phyloP scores from a whole-genome alignment of 35 echinoderm and acorn worm species.

The Lytechinus variegatus region DNA sequence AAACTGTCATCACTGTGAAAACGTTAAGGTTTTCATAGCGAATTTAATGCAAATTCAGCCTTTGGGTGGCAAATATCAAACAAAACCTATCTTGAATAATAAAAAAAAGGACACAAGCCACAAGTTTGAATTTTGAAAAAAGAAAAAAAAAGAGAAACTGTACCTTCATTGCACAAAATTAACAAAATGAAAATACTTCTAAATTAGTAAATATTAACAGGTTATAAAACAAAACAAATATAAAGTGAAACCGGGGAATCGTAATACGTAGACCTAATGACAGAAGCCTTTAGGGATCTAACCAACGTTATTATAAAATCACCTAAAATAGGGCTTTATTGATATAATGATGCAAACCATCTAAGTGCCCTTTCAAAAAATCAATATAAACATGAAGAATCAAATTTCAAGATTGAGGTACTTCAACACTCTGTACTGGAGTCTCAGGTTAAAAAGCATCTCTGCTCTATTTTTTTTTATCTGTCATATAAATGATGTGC shows the following conservation, averaged over 20 bases:
- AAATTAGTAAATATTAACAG: no score
- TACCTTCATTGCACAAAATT: no score
- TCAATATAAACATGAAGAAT: constrained; percentile 7
- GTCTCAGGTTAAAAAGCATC: background rate
- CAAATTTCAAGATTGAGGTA: background rate
- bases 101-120: no score
- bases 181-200: no score
- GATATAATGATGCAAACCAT: constrained; percentile 2
- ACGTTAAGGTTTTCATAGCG: no score
- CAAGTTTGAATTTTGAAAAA: no score
- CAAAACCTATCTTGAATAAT: no score
- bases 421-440: background rate
- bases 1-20: no score
- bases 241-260: background rate
- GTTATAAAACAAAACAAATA: background rate
- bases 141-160: no score
- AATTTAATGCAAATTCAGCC: no score
- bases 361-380: background rate
- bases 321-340: background rate
- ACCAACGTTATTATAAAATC: background rate
- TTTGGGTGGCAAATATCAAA: no score
- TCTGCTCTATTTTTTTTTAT: background rate
- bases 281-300: background rate
- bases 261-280: no score
- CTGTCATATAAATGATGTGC: background rate